phyloP scores from a whole-genome alignment of 2,888 invertebrate species.

The Acleris laterana region DNA sequence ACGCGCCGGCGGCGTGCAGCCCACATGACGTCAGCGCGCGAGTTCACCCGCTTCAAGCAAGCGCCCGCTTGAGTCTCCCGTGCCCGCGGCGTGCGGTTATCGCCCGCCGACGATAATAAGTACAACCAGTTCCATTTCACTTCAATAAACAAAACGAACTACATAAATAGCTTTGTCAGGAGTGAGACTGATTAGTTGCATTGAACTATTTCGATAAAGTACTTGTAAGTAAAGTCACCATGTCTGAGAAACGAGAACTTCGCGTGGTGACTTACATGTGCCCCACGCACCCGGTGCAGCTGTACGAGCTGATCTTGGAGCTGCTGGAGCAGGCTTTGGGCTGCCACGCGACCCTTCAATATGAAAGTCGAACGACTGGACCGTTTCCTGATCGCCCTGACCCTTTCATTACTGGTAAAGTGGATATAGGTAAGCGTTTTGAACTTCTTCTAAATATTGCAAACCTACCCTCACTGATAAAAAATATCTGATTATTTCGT shows the following conservation, averaged over 20 bases:
- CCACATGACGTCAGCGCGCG: slow-evolving; percentile 34
- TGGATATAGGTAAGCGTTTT: slow-evolving; percentile 82
- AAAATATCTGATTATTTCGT: too few species aligned
- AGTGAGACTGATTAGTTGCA: slow-evolving; percentile 8
- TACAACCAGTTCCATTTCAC: slow-evolving; percentile 33
- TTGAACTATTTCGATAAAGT: slow-evolving; percentile 21
- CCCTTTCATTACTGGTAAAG: slow-evolving; percentile 80
- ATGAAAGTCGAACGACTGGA: slow-evolving; percentile 85
- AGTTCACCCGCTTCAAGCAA: slow-evolving; percentile 21
- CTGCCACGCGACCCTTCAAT: slow-evolving; percentile 79
- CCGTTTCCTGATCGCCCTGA: slow-evolving; percentile 77
- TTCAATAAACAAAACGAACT: slow-evolving; percentile 31
- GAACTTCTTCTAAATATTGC: background rate
- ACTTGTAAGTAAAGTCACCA: slow-evolving; percentile 44
- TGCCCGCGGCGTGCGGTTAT: slow-evolving; percentile 46
- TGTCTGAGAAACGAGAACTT: slow-evolving; percentile 69
- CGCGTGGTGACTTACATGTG: slow-evolving; percentile 86
- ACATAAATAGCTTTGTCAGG: slow-evolving; percentile 31
- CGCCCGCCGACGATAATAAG: slow-evolving; percentile 39
- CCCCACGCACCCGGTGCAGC: slow-evolving; percentile 85
- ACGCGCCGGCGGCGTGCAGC: slow-evolving; percentile 44
- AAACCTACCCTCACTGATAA: slow-evolving; percentile 12
- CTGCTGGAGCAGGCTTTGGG: slow-evolving; percentile 80
- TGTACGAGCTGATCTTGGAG: slow-evolving; percentile 83
- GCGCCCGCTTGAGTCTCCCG: slow-evolving; percentile 39